Evolutionary conservation across 2,797 vertebrate genomes (phyloP).

Genomic region (Chaenodraco wilsoni): DNA sequence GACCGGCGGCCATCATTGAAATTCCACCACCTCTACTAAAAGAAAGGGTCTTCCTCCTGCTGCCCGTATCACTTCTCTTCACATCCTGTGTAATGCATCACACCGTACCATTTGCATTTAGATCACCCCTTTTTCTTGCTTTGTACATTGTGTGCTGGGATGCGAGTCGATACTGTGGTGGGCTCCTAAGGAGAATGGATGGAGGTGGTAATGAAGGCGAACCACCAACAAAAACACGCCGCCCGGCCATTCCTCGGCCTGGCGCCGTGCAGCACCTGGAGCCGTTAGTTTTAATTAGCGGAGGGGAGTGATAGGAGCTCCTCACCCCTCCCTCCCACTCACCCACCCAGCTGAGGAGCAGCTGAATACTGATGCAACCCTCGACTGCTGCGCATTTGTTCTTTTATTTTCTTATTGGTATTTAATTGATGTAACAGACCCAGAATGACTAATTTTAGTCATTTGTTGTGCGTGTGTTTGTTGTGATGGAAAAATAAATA

Average conservation of each 20-base stretch:
- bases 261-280: constrained; percentile 74
- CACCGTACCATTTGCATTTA: constrained; percentile 82
- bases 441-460: not conserved
- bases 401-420: constrained; percentile 38
- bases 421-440: constrained; percentile 47
- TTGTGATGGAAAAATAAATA: constrained; percentile 24
- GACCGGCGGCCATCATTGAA: constrained; percentile 60
- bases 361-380: constrained; percentile 66
- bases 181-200: constrained; percentile 83
- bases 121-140: constrained; percentile 66
- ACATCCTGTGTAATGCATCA: constrained; percentile 60
- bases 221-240: constrained; percentile 83
- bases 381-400: constrained; percentile 9
- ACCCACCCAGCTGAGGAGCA: constrained; percentile 51
- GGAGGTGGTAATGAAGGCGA: constrained; percentile 82
- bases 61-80: constrained; percentile 54
- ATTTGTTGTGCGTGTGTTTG: not conserved
- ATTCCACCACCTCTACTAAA: constrained; percentile 48
- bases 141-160: constrained; percentile 54
- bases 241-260: constrained; percentile 67
- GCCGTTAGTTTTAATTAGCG: constrained; percentile 87
- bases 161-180: constrained; percentile 73
- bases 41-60: constrained; percentile 49
- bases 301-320: constrained; percentile 70
- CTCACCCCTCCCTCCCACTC: constrained; percentile 37